phyloP scores from a whole-genome alignment of 2,888 invertebrate species.

The Calameuta filiformis region DNA sequence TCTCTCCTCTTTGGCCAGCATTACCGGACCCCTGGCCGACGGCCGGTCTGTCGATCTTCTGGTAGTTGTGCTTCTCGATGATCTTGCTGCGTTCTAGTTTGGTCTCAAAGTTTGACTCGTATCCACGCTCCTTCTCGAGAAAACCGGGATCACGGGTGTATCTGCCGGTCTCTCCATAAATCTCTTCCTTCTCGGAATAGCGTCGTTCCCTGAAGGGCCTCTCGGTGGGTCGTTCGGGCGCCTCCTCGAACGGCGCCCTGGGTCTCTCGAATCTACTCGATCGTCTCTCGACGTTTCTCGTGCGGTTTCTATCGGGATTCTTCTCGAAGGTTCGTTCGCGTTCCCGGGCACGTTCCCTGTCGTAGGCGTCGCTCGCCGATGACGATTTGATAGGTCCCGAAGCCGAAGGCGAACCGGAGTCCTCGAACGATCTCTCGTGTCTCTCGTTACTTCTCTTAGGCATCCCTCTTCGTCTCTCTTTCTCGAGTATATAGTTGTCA shows the following conservation, averaged over 20 bases:
- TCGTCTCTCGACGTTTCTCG: slow-evolving; percentile 40
- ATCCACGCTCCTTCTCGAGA: slow-evolving; percentile 61
- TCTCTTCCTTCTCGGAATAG: slow-evolving; percentile 60
- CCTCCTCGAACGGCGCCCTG: slow-evolving; percentile 59
- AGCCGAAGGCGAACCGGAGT: slow-evolving; percentile 6
- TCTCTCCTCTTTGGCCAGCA: slow-evolving; percentile 34
- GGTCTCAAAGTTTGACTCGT: slow-evolving; percentile 64
- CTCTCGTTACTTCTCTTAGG: slow-evolving; percentile 42
- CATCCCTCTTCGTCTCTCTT: slow-evolving; percentile 24
- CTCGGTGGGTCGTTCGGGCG: slow-evolving; percentile 55
- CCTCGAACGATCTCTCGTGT: slow-evolving; percentile 33
- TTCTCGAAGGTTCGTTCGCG: slow-evolving; percentile 48
- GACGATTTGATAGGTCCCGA: slow-evolving; percentile 16
- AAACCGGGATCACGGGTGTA: slow-evolving; percentile 28
- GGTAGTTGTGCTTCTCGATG: slow-evolving; percentile 40
- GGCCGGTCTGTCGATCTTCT: slow-evolving; percentile 32
- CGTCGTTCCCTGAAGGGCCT: slow-evolving; percentile 46
- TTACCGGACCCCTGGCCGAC: slow-evolving; percentile 28
- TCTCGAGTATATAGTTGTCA: slow-evolving; percentile 26
- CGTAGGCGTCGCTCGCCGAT: slow-evolving; percentile 18
- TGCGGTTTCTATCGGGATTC: slow-evolving; percentile 43
- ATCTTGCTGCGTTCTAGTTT: slow-evolving; percentile 59
- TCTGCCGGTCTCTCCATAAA: slow-evolving; percentile 55
- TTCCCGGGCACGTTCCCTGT: slow-evolving; percentile 22
- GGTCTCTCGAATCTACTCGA: slow-evolving; percentile 56